phyloP scores from a whole-genome alignment of 2,888 invertebrate genomes.

The Dryococelus australis region DNA sequence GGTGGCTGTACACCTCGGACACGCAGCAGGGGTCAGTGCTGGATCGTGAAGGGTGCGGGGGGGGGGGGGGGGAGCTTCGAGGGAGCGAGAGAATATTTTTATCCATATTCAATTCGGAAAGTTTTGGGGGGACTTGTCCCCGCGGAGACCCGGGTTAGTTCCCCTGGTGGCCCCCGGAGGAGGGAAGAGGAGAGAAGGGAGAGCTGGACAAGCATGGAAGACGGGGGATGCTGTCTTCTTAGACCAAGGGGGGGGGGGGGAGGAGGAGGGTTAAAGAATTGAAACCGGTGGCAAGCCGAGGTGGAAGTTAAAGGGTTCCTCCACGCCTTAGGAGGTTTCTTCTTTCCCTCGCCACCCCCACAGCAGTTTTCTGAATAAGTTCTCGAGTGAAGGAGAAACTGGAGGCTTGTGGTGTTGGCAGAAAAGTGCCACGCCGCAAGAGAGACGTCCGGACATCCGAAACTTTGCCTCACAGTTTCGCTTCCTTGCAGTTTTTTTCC shows the following conservation, averaged over 20 bases:
- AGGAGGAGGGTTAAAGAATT: slow-evolving; percentile 34
- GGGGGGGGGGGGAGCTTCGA: background rate
- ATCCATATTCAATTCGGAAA: slow-evolving; percentile 58
- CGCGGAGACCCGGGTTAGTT: slow-evolving; percentile 45
- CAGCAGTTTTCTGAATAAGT: slow-evolving; percentile 35
- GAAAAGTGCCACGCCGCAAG: background rate
- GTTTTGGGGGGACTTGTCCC: background rate
- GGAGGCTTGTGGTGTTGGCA: slow-evolving; percentile 24
- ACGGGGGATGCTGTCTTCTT: slow-evolving; percentile 31
- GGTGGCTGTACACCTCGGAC: background rate
- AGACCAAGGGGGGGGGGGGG: slow-evolving; percentile 27
- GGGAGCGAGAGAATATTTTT: slow-evolving; percentile 52
- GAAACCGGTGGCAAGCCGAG: slow-evolving; percentile 31
- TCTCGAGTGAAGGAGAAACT: slow-evolving; percentile 3
- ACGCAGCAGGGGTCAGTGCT: background rate
- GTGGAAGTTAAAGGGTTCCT: slow-evolving; percentile 35
- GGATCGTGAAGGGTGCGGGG: slow-evolving; percentile 5
- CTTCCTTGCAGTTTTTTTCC: background rate
- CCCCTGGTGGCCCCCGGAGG: background rate
- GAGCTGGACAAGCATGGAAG: slow-evolving; percentile 41
- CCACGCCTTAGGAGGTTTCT: slow-evolving; percentile 37
- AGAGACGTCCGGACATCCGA: background rate
- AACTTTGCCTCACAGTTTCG: background rate
- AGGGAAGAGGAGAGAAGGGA: background rate
- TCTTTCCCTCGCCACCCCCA: background rate